A percentile compares a stretch with the other conserved stretches of the same genome.
Conservation (phyloP, 1,140 invertebrate species). For the Parapsyche elsis region DNA sequence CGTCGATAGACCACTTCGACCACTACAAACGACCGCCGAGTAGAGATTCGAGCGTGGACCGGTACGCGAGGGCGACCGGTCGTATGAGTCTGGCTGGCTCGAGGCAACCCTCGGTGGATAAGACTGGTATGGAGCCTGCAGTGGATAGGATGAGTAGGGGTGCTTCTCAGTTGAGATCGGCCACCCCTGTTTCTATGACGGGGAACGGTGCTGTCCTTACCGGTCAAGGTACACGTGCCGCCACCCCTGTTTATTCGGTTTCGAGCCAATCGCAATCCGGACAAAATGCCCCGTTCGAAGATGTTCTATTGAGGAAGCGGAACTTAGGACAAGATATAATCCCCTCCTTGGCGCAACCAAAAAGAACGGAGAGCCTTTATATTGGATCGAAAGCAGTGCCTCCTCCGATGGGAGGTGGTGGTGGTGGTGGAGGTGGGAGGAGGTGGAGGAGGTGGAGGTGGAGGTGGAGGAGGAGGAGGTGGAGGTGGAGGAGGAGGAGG, state of each 20-base stretch:
- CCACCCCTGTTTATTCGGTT: slow-evolving; percentile 54
- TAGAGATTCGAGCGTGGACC: slow-evolving; percentile 87
- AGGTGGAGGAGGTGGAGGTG: slow-evolving; percentile 61
- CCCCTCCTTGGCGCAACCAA: slow-evolving; percentile 84
- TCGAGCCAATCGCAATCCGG: slow-evolving; percentile 32
- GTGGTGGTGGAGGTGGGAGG: slow-evolving; percentile 63
- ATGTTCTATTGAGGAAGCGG: slow-evolving; percentile 80
- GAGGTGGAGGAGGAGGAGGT: slow-evolving; percentile 55
- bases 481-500: slow-evolving; percentile 57
- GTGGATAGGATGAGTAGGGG: slow-evolving; percentile 66
- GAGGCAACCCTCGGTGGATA: slow-evolving; percentile 81
- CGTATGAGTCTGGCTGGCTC: slow-evolving; percentile 68
- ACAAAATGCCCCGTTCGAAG: slow-evolving; percentile 73
- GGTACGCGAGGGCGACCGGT: slow-evolving; percentile 75
- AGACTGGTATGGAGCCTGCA: slow-evolving; percentile 57
- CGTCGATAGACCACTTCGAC: slow-evolving; percentile 82
- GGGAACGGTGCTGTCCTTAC: slow-evolving; percentile 58
- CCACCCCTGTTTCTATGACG: slow-evolving; percentile 65
- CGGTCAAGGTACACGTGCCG: slow-evolving; percentile 61
- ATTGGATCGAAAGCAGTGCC: slow-evolving; percentile 69
- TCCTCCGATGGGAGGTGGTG: slow-evolving; percentile 64
- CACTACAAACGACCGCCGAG: slow-evolving; percentile 93
- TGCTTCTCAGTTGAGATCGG: slow-evolving; percentile 67
- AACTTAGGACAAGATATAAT: slow-evolving; percentile 88
- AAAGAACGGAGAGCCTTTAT: slow-evolving; percentile 87